Percentiles rank a stretch among this genome's conserved stretches.
Conservation (phyloP, 2,797 vertebrate genomes). For the Leptodactylus fallax region DNA sequence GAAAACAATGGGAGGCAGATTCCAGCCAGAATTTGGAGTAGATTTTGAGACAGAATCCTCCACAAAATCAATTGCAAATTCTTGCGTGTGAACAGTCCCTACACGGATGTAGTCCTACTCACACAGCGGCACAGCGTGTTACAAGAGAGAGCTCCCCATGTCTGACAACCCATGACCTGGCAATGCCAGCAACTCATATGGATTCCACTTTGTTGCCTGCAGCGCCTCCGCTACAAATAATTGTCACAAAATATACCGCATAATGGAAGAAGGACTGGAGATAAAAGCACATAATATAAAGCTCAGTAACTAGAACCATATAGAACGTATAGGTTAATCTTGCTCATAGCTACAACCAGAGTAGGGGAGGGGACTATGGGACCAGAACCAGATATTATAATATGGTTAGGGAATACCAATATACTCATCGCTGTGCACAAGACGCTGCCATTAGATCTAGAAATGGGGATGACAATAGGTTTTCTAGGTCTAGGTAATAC, state of each 20-base stretch:
- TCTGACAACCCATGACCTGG: neutral
- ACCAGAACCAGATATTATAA: neutral
- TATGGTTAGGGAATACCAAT: neutral
- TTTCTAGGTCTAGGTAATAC: no score
- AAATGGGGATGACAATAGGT: no score
- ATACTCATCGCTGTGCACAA: slow-evolving; percentile 10
- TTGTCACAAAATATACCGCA: neutral
- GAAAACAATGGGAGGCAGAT: no score
- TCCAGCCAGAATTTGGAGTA: no score
- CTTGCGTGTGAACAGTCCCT: no score
- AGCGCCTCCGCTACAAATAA: no score
- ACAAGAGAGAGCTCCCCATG: neutral
- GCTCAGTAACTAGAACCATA: neutral
- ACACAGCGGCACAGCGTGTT: neutral
- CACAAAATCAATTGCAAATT: no score
- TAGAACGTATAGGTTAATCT: neutral
- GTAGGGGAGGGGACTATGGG: neutral
- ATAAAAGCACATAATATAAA: neutral
- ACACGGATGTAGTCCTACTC: neutral
- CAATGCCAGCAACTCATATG: neutral
- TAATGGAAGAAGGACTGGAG: neutral
- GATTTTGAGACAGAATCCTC: no score
- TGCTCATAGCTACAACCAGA: neutral
- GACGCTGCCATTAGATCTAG: neutral
- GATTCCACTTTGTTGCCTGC: neutral